Percentiles rank a stretch among this genome's conserved stretches.
These are phyloP conservation scores for Poecilia wingei DNA, from an alignment of 2,797 vertebrate species.

Conservation along the genomic window DNA sequence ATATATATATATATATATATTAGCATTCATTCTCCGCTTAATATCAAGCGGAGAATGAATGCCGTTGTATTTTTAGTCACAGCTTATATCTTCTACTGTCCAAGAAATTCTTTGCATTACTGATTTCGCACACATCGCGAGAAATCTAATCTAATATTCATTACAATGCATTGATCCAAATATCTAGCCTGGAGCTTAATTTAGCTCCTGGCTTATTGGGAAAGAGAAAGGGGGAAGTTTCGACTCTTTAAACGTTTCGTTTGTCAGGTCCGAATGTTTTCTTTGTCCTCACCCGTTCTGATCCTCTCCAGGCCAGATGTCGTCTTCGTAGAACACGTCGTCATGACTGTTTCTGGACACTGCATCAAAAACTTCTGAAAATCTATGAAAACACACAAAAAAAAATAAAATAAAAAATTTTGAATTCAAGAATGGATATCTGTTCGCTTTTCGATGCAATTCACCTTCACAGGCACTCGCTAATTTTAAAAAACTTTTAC, in stretches of 20 bases:
- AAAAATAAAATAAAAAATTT: too few relatives aligned
- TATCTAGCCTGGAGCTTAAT: neutral
- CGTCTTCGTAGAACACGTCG: constrained; percentile 96
- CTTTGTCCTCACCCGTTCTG: constrained; percentile 86
- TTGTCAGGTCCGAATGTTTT: neutral
- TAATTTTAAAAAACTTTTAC: neutral
- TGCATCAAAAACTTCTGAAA: constrained; percentile 89
- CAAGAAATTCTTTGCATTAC: neutral
- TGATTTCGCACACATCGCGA: neutral
- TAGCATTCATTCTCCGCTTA: neutral
- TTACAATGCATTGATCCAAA: neutral
- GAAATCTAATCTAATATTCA: neutral
- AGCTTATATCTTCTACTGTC: neutral
- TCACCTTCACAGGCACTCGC: too few relatives aligned
- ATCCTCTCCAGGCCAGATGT: constrained; percentile 93
- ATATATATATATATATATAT: neutral
- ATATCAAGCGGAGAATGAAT: neutral
- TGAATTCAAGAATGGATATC: neutral
- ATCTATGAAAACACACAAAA: constrained; percentile 71
- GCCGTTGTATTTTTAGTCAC: neutral
- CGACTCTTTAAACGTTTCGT: neutral
- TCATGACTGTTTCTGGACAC: constrained; percentile 94
- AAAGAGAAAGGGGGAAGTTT: too few relatives aligned
- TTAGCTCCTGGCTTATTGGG: neutral
- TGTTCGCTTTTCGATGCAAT: neutral